These are phyloP conservation scores for Meloe dianella DNA, from an alignment of 2,888 invertebrate species.

Conservation along the genomic window DNA sequence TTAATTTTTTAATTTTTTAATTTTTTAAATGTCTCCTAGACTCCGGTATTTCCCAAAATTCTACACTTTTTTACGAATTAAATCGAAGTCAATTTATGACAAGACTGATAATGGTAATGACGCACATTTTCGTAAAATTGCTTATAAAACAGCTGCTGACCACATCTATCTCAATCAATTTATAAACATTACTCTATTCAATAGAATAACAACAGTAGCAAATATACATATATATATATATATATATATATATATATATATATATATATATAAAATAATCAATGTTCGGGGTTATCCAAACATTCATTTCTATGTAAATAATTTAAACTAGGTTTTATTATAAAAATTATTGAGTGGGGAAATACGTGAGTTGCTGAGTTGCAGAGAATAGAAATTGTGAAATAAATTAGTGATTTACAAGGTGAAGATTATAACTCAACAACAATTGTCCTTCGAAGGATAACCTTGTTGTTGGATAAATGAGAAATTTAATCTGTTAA, in stretches of 20 bases:
- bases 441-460: neutral
- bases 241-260: no score
- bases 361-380: neutral
- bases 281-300: neutral
- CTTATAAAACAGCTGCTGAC: neutral
- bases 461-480: neutral
- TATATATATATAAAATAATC: no score
- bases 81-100: neutral
- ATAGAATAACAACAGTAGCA: neutral
- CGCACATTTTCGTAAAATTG: neutral
- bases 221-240: no score
- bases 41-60: conserved; percentile 1
- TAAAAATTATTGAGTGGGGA: neutral
- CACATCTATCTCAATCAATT: neutral
- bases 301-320: neutral
- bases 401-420: neutral
- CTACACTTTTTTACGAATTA: neutral
- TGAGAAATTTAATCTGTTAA: neutral
- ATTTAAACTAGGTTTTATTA: neutral
- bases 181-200: neutral
- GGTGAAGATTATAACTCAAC: neutral
- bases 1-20: neutral
- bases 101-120: neutral
- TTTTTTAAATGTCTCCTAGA: neutral
- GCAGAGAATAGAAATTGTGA: neutral